phyloP scores from a whole-genome alignment of 1,140 invertebrate species.

The Battus philenor region DNA sequence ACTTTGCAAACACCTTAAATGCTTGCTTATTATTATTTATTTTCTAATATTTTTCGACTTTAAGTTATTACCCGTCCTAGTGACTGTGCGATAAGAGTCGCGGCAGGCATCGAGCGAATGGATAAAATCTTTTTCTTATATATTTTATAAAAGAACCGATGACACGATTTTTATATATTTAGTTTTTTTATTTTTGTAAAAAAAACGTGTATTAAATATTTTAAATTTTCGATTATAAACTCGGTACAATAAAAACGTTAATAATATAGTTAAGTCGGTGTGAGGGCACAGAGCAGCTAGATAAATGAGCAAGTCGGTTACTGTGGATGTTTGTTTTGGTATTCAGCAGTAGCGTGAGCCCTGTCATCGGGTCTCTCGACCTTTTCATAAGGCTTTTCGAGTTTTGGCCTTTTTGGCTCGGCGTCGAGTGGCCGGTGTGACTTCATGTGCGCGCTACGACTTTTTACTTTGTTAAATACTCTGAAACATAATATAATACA shows the following conservation, averaged over 20 bases:
- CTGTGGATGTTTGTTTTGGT: slow-evolving; percentile 57
- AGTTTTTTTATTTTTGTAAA: not conserved
- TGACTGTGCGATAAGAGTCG: not conserved
- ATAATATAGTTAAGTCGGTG: slow-evolving; percentile 21
- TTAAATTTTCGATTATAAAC: too few relatives aligned
- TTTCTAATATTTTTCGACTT: too few relatives aligned
- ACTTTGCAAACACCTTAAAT: slow-evolving; percentile 51
- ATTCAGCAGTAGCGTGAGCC: slow-evolving; percentile 61
- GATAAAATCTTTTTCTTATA: too few relatives aligned
- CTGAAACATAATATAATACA: slow-evolving; percentile 80
- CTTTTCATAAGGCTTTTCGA: slow-evolving; percentile 76
- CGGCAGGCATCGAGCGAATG: not conserved
- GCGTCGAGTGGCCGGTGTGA: slow-evolving; percentile 90
- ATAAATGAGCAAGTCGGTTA: slow-evolving; percentile 47
- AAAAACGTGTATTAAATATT: not conserved
- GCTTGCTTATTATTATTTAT: slow-evolving; percentile 23
- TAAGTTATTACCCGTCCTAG: too few relatives aligned
- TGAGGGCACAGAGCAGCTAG: slow-evolving; percentile 24
- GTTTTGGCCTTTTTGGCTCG: slow-evolving; percentile 76
- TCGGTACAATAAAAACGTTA: too few relatives aligned
- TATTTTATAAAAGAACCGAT: too few relatives aligned
- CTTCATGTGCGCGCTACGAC: slow-evolving; percentile 98
- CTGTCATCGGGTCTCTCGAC: slow-evolving; percentile 68
- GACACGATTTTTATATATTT: not conserved
- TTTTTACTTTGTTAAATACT: slow-evolving; percentile 98